Conservation (phyloP, 1,140 invertebrate species). For the Sminthurinus signatus region DNA sequence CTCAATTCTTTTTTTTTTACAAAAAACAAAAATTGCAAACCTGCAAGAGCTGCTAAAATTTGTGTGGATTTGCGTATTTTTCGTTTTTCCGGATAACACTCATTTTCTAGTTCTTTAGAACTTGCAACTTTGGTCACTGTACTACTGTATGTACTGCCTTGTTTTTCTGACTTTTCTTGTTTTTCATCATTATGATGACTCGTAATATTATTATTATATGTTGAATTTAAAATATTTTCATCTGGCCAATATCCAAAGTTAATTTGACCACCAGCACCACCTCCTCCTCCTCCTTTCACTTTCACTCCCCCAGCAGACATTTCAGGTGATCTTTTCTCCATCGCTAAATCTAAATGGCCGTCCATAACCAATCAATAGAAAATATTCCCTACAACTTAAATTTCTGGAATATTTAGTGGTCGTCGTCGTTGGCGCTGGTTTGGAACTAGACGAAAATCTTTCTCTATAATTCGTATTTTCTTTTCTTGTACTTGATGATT, state of each 20-base stretch:
- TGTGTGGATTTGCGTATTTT: not conserved
- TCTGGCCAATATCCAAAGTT: constrained; percentile 6
- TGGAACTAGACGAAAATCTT: too few relatives aligned
- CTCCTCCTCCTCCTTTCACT: constrained; percentile 7
- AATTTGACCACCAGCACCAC: not conserved
- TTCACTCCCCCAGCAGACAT: not conserved
- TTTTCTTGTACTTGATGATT: too few relatives aligned
- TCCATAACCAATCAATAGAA: not conserved
- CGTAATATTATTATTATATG: not conserved
- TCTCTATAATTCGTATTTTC: too few relatives aligned
- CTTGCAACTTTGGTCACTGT: too few relatives aligned
- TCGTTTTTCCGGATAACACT: not conserved
- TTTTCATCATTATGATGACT: too few relatives aligned
- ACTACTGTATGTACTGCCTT: too few relatives aligned
- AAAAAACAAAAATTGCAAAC: not conserved
- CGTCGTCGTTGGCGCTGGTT: too few relatives aligned
- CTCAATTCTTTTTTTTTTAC: not conserved
- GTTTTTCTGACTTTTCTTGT: too few relatives aligned
- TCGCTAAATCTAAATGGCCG: not conserved
- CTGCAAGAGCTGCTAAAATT: constrained; percentile 11
- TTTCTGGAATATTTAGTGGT: too few relatives aligned
- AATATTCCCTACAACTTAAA: not conserved
- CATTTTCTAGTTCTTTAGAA: too few relatives aligned
- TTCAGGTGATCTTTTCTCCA: constrained; percentile 13
- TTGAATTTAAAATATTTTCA: not conserved